These are phyloP conservation scores for Drosophila sordidula DNA, from an alignment of 2,888 invertebrate genomes.

Conservation along the genomic window DNA sequence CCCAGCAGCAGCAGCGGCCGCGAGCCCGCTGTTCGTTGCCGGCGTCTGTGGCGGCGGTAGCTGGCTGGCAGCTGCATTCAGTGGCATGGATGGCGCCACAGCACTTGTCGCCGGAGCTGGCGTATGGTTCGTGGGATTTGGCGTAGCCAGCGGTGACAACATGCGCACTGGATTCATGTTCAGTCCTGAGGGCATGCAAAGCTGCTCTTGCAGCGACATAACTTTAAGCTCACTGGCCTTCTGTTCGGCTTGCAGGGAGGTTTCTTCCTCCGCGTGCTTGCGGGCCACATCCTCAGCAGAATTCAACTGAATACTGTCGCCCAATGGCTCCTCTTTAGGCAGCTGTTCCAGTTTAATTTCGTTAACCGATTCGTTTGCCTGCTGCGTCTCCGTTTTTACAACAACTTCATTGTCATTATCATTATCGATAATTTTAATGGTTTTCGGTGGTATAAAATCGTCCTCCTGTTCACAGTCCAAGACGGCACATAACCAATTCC, in stretches of 20 bases:
- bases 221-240: slow-evolving; percentile 82
- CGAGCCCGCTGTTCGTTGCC: slow-evolving; percentile 14
- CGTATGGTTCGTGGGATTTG: slow-evolving; percentile 76
- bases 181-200: slow-evolving; percentile 84
- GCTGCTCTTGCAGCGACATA: slow-evolving; percentile 83
- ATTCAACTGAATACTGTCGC: slow-evolving; percentile 39
- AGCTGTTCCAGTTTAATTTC: slow-evolving; percentile 66
- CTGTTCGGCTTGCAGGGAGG: slow-evolving; percentile 70
- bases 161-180: slow-evolving; percentile 85
- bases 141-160: slow-evolving; percentile 82
- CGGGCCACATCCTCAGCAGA: slow-evolving; percentile 69
- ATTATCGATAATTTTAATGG: slow-evolving; percentile 81
- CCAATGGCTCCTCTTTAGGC: slow-evolving; percentile 71
- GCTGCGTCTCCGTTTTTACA: slow-evolving; percentile 58
- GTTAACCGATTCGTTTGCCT: slow-evolving; percentile 23
- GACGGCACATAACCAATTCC: slow-evolving; percentile 92
- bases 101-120: slow-evolving; percentile 33
- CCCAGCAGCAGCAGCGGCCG: slow-evolving; percentile 23
- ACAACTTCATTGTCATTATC: slow-evolving; percentile 59
- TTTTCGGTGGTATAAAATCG: slow-evolving; percentile 87
- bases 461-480: slow-evolving; percentile 91
- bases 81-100: slow-evolving; percentile 22
- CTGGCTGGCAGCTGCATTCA: slow-evolving; percentile 31
- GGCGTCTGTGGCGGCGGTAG: slow-evolving; percentile 56
- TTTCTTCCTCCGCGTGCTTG: slow-evolving; percentile 70